Base-by-base conservation (phyloP, 2,888 invertebrate species). In the Aphrophora alni region DNA sequence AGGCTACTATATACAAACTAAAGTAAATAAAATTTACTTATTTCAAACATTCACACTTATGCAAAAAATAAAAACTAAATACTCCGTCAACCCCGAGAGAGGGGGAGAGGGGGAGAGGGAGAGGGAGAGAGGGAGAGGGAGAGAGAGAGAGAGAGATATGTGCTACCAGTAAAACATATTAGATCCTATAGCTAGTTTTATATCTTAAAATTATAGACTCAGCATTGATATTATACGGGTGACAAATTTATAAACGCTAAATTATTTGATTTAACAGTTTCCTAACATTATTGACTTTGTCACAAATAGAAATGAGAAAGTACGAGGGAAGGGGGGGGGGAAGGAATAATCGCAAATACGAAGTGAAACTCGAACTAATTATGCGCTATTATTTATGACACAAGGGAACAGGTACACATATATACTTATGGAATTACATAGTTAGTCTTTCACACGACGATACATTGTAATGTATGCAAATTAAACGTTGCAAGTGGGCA, bases 401-500 rank as follows among this genome's bases (percentile, higher is more conserved):
- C 59, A 59, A 59, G 59, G 10, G 21, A 59, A 59, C 59, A 59
- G 21, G 59, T 59, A 21, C n/a, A 17, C 10, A 21, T 21, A n/a
- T n/a, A 59, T 59, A 59, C 59, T 59, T 59, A 59, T 21, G 59
- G 10, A 59, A 59, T 59, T 59, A 59, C 59, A 59, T 59, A 21
- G 21, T n/a, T 59, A 44, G 3, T 59, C 59, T 59, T 59, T 59
- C 59, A 59, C 59, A 59, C 59, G 59, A 21, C 12, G 59, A 3
- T 21, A 59, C 59, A 59, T 59, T 59, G 59, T 59, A 59, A 59
- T 59, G 59, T 59, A 59, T 59, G 59, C 21, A 59, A 59, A 59
- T 59, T 59, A 21, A 59, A 21, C 59, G 59, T 21, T 21, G 59
- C 21, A 59, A 4, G 33, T 33, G 8, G 33, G 33, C 8, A 33